Evolutionary conservation across 2,797 vertebrate species (phyloP).

Genomic region (Sternotherus odoratus): DNA sequence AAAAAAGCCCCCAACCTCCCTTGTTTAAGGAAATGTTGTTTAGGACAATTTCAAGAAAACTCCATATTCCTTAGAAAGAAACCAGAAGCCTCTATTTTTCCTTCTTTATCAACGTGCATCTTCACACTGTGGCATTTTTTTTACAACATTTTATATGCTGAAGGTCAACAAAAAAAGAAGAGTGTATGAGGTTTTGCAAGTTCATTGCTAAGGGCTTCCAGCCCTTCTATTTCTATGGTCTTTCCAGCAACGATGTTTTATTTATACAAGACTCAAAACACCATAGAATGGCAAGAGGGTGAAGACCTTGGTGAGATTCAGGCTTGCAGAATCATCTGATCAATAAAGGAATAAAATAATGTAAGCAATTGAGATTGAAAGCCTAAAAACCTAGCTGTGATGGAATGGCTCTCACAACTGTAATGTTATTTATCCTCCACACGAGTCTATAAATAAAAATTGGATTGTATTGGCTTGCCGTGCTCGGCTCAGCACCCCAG

Average conservation of each 20-base stretch:
- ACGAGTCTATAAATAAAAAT: not conserved
- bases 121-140: not conserved
- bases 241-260: constrained; percentile 35
- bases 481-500: too few relatives aligned
- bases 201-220: not conserved
- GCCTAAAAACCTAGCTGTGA: constrained; percentile 11
- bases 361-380: constrained; percentile 5
- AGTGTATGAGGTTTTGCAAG: not conserved
- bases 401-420: constrained; percentile 16
- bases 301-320: not conserved
- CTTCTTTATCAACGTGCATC: not conserved
- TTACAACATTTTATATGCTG: not conserved
- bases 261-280: not conserved
- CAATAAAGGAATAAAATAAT: constrained; percentile 6
- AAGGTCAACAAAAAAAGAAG: not conserved
- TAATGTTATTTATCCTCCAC: constrained; percentile 12
- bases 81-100: not conserved
- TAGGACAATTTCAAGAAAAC: not conserved
- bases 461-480: too few relatives aligned
- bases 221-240: not conserved
- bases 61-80: not conserved
- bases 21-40: not conserved
- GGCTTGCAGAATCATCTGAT: not conserved
- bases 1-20: not conserved
- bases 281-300: not conserved